Evolutionary conservation across 2,113 vertebrate genomes (phyloP), one percentile per base, ranked within the genome.

Genomic region (Trichechus manatus): DNA sequence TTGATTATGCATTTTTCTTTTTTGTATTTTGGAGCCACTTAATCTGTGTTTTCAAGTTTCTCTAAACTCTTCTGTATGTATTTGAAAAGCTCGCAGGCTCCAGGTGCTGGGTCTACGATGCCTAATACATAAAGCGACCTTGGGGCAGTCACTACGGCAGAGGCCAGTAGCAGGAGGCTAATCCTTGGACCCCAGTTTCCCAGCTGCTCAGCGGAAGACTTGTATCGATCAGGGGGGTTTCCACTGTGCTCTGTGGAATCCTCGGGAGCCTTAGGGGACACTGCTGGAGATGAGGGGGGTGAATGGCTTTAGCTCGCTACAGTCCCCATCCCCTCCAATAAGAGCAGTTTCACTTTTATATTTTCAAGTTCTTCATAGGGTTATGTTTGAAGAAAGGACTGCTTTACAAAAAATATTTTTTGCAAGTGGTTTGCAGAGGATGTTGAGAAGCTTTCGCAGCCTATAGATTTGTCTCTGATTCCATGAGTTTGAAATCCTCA

Each of bases 341-440:
- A 9, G 56, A 91, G 42, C 61, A 79, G 33, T 61, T 95, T 50
- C 10, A 56, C 22, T 70, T 59, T 47, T 77, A 4, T 3, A 39
- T 84, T 87, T 82, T 91, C 39, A 89, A 64, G 31, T 80, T 95
- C 68, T 27, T 33, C 15, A 77, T 72, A 63, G 39, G 64, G 85
- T 94, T 91, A 68, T 93, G 59, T 63, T 86, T 93, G 78, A 83
- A 90, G 95, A 91, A 96, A 63, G 53, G 19, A 20, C 44, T 87
- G 44, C 64, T 87, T 70, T 0, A n/a, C 72, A 70, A 25, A 87
- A 19, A 36, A 56, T 56, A 39, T 15, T 56, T 56, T 56, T 15
- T 15, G 13, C 29, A 56, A 42, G 9, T 39, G 53, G 5, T 50
- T 80, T 44, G 23, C 29, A 74, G 53, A 83, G 80, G 22, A 89